phyloP scores from a whole-genome alignment of 1,140 invertebrate species.

The Ceratina japonica region DNA sequence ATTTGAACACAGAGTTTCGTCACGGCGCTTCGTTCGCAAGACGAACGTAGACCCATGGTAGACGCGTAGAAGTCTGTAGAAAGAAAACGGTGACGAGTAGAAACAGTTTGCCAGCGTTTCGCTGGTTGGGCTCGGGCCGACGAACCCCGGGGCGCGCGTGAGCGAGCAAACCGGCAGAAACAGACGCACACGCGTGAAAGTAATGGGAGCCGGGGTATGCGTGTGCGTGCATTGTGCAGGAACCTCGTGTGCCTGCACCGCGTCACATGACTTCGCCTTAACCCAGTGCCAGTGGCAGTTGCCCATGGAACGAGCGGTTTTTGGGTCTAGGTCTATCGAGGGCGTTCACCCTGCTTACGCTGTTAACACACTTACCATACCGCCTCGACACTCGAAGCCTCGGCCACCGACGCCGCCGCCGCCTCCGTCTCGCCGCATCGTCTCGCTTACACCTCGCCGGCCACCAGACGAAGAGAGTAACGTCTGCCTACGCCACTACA shows the following conservation, averaged over 20 bases:
- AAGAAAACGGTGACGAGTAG: conserved; percentile 14
- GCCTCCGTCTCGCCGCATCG: background rate
- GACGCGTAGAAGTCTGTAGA: background rate
- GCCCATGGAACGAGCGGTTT: conserved; percentile 66
- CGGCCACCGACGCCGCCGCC: conserved; percentile 10
- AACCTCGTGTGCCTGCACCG: conserved; percentile 42
- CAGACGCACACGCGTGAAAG: conserved; percentile 48
- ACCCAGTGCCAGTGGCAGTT: conserved; percentile 71
- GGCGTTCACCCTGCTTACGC: conserved; percentile 71
- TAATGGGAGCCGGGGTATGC: conserved; percentile 22
- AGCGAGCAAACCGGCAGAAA: conserved; percentile 9
- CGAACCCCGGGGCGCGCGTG: conserved; percentile 7
- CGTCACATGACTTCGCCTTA: conserved; percentile 68
- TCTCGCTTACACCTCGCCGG: conserved; percentile 32
- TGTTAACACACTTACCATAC: conserved; percentile 72
- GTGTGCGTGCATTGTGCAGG: conserved; percentile 15
- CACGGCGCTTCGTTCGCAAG: background rate
- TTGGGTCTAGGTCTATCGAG: conserved; percentile 76
- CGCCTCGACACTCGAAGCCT: conserved; percentile 31
- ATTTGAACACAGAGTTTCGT: too few species aligned
- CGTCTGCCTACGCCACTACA: conserved; percentile 58
- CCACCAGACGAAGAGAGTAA: conserved; percentile 48
- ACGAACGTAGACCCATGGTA: too few species aligned
- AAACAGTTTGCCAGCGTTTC: conserved; percentile 34
- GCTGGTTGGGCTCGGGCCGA: conserved; percentile 26